Evolutionary conservation across 2,113 vertebrate species (phyloP).

Genomic region (Leucopsar rothschildi): DNA sequence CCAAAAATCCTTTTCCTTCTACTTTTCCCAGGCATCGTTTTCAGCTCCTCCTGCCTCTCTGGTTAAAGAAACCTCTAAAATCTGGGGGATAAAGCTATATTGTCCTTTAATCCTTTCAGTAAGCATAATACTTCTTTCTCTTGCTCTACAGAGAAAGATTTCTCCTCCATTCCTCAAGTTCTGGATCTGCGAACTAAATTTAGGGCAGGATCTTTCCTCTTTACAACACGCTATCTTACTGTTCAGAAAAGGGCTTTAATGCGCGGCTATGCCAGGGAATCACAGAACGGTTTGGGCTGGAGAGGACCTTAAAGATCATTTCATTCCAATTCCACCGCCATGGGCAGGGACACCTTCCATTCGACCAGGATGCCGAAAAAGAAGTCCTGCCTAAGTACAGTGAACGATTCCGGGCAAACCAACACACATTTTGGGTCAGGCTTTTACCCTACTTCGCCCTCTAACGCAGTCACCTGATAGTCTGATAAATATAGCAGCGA

Average conservation of each 20-base stretch:
- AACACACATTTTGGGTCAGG: neutral
- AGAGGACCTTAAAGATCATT: neutral
- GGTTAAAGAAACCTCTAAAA: neutral
- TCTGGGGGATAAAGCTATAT: rapidly evolving
- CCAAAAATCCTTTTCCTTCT: rapidly evolving
- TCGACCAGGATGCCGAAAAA: neutral
- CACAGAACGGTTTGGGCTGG: rapidly evolving
- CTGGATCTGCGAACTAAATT: neutral
- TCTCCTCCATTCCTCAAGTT: neutral
- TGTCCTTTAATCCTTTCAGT: neutral
- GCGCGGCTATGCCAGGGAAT: neutral
- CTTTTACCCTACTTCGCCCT: neutral
- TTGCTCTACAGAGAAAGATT: neutral
- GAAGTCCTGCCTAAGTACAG: rapidly evolving
- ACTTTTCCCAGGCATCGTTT: neutral
- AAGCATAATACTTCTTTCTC: neutral
- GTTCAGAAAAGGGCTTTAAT: neutral
- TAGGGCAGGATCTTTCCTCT: neutral
- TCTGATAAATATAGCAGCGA: neutral
- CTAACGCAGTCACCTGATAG: neutral
- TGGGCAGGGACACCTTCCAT: neutral
- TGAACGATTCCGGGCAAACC: neutral
- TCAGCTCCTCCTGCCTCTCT: neutral
- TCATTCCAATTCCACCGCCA: neutral
- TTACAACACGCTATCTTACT: neutral